These are phyloP conservation scores for Benthosema pterotum DNA, from an alignment of 2,797 vertebrate species.

Conservation along the genomic window DNA sequence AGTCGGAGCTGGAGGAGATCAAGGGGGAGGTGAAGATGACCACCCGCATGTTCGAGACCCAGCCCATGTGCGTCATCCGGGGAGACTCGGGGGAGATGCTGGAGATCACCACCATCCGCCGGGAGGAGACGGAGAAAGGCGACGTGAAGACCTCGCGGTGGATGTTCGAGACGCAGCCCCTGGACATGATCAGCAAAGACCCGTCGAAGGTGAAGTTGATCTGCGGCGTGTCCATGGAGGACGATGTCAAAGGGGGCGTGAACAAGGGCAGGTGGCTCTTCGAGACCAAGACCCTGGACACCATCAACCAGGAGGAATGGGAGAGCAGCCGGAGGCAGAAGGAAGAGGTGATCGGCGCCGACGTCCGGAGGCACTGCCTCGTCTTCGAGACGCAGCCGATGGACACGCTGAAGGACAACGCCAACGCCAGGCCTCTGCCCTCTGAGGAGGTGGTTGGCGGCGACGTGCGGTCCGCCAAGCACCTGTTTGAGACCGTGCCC, in stretches of 20 bases:
- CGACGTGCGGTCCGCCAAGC: conserved; percentile 85
- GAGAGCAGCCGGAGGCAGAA: conserved; percentile 75
- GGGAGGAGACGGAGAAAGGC: conserved; percentile 87
- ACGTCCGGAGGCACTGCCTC: conserved; percentile 88
- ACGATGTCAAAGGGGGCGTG: conserved; percentile 80
- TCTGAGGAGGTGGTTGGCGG: conserved; percentile 88
- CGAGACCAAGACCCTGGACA: conserved; percentile 87
- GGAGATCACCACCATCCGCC: conserved; percentile 87
- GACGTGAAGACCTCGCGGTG: conserved; percentile 86
- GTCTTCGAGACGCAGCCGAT: conserved; percentile 90
- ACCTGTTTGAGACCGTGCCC: conserved; percentile 89
- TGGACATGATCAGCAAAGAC: conserved; percentile 87
- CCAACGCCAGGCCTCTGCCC: conserved; percentile 69
- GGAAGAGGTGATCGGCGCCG: conserved; percentile 86
- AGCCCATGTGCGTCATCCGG: conserved; percentile 86
- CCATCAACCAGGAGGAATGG: conserved; percentile 87
- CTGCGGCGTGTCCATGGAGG: conserved; percentile 86
- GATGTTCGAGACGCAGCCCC: conserved; percentile 88
- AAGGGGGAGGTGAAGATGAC: conserved; percentile 88
- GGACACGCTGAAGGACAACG: conserved; percentile 84
- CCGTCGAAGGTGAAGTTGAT: conserved; percentile 84
- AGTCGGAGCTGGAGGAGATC: conserved; percentile 88
- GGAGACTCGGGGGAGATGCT: conserved; percentile 87
- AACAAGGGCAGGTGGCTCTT: conserved; percentile 86
- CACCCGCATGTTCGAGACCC: conserved; percentile 87